Conservation (phyloP, 2,113 vertebrate species). For the Polyodon spathula region DNA sequence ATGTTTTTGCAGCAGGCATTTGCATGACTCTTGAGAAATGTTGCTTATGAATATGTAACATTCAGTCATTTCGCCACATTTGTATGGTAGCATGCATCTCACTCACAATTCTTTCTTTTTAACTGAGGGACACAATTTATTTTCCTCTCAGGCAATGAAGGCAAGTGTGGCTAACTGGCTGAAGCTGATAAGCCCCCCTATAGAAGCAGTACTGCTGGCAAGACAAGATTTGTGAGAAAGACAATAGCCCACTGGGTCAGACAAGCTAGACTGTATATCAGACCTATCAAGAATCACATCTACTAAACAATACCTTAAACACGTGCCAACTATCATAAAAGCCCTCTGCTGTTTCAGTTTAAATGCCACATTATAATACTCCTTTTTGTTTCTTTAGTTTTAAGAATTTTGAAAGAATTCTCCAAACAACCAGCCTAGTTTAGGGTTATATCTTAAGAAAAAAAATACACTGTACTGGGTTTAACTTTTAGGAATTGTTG, state of each 20-base stretch:
- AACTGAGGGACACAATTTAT: conserved; percentile 90
- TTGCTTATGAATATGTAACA: conserved; percentile 43
- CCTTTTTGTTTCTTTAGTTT: background rate
- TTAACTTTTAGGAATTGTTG: no score
- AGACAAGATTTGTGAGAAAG: conserved; percentile 79
- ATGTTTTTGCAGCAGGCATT: background rate
- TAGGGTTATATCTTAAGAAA: background rate
- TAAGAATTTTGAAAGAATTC: background rate
- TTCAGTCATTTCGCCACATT: conserved; percentile 48
- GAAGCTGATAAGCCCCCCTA: conserved; percentile 79
- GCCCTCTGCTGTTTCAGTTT: conserved; percentile 32
- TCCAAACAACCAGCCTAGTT: background rate
- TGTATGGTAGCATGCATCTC: conserved; percentile 73
- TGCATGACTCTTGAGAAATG: conserved; percentile 29
- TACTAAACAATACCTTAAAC: conserved; percentile 57
- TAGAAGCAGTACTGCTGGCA: conserved; percentile 65
- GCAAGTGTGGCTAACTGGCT: conserved; percentile 70
- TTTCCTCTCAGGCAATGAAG: conserved; percentile 86
- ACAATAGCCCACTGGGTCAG: conserved; percentile 79
- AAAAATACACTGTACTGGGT: no score
- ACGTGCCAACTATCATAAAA: conserved; percentile 42
- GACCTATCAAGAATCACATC: conserved; percentile 66
- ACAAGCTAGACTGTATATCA: conserved; percentile 57
- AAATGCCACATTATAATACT: conserved; percentile 1
- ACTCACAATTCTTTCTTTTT: conserved; percentile 85